These are phyloP conservation scores for Orthonevra nobilis DNA, from an alignment of 2,888 invertebrate genomes.

Conservation along the genomic window DNA sequence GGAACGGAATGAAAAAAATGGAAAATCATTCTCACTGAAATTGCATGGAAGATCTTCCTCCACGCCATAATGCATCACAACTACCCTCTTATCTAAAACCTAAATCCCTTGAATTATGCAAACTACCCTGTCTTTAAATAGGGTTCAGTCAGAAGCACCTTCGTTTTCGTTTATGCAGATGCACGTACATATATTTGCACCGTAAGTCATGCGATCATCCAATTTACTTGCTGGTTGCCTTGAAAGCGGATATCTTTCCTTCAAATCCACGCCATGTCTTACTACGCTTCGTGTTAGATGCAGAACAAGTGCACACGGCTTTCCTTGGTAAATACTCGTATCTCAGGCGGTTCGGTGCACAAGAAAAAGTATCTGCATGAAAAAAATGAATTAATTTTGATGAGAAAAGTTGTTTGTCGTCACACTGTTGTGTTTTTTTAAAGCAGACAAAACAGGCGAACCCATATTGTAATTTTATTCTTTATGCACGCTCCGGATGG, in stretches of 20 bases:
- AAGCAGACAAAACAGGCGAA: not conserved
- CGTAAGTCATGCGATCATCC: slow-evolving; percentile 53
- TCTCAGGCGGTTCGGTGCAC: slow-evolving; percentile 3
- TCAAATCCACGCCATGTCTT: not conserved
- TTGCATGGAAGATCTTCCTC: slow-evolving; percentile 1
- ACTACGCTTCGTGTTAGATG: slow-evolving; percentile 29
- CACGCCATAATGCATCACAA: not conserved
- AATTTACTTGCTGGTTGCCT: slow-evolving; percentile 42
- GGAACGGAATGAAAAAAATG: slow-evolving; percentile 3
- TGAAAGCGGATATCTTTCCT: slow-evolving; percentile 10
- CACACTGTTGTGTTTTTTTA: not conserved
- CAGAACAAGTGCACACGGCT: too few relatives aligned
- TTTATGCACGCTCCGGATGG: too few relatives aligned
- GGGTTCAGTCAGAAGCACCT: not conserved
- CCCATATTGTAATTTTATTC: slow-evolving; percentile 40
- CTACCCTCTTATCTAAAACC: slow-evolving; percentile 1
- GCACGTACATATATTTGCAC: too few relatives aligned
- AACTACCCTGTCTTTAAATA: slow-evolving; percentile 35
- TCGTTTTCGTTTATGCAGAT: not conserved
- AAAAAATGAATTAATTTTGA: slow-evolving; percentile 48
- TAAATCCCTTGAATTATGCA: slow-evolving; percentile 38
- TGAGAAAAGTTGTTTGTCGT: slow-evolving; percentile 56
- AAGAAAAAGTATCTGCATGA: too few relatives aligned
- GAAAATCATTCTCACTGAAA: slow-evolving; percentile 20
- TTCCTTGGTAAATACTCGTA: too few relatives aligned